Evolutionary conservation across 2,888 invertebrate species (phyloP), one percentile per base, ranked within the genome.

Genomic region (Tiliacea citrago): DNA sequence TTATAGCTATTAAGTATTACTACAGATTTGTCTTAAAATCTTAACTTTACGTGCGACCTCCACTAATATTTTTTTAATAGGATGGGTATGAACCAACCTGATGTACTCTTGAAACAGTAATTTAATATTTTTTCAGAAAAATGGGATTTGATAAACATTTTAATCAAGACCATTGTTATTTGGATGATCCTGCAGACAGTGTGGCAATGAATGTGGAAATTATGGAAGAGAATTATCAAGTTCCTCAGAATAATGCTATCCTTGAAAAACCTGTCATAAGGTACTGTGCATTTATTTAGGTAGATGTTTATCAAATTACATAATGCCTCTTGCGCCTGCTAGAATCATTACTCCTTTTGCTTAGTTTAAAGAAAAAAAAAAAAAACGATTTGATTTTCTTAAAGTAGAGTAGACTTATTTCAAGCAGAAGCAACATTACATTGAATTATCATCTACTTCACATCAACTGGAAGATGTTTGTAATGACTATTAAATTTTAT

Each of bases 161-260:
- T 42, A 73, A 74, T 78, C 70, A 86, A 79, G 83, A 86, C 39
- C 87, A 86, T 61, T 85, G 82, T 71, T 86, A 85, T 70, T 79
- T 83, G 61, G 86, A 86, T 68, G 86, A 86, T 21, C 73, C 85
- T 29, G 63, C 76, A 35, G 84, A 88, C 53, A 75, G 79, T 70
- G 85, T 87, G 29, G 88, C 73, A 16, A 87, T 84, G 88, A 90
- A 88, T 79, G 89, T 88, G 29, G 89, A 89, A 77, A 86, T 87
- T 57, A 84, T 86, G 66, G 89, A 85, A 55, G 90, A 88, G 29
- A 81, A 83, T 47, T 77, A 51, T 74, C 83, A 79, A 68, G 77
- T 82, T 45, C 74, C 78, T 73, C 77, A 83, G 49, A 75, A 84
- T 68, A 79, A 81, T 68, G 68, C 78, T 58, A 58, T 78, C 45